phyloP scores from a whole-genome alignment of 2,113 vertebrate genomes.

The Arvicanthis niloticus region DNA sequence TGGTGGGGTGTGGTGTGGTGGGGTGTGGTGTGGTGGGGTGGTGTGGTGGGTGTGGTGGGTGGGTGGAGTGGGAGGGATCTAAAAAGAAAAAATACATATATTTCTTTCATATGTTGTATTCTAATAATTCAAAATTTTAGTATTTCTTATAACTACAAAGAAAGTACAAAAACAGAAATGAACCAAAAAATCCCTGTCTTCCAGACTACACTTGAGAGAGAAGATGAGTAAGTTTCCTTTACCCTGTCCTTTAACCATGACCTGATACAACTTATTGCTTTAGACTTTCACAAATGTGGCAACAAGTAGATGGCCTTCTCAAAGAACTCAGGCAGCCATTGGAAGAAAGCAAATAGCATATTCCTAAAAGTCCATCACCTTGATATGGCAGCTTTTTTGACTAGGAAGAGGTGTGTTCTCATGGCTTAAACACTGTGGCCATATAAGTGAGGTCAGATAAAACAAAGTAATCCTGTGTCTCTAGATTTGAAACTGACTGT shows the following conservation, averaged over 20 bases:
- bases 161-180: not conserved
- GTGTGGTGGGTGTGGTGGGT: too few species aligned
- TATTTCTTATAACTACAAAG: not conserved
- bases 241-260: not conserved
- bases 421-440: not conserved
- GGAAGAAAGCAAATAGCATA: constrained; percentile 63
- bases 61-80: too few species aligned
- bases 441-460: constrained; percentile 53
- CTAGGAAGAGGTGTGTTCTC: constrained; percentile 68
- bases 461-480: constrained; percentile 31
- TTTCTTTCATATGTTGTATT: not conserved
- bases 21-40: too few species aligned
- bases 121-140: not conserved
- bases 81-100: not conserved
- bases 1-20: too few species aligned
- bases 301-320: not conserved
- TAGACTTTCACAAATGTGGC: not conserved
- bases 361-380: constrained; percentile 66
- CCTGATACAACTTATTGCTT: not conserved
- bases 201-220: not conserved
- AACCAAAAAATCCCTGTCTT: not conserved
- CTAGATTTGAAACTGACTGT: not conserved
- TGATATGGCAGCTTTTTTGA: constrained; percentile 73
- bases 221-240: not conserved
- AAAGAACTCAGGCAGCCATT: not conserved